Evolutionary conservation across 2,888 invertebrate genomes (phyloP).

Genomic region (Drosophila monieri): DNA sequence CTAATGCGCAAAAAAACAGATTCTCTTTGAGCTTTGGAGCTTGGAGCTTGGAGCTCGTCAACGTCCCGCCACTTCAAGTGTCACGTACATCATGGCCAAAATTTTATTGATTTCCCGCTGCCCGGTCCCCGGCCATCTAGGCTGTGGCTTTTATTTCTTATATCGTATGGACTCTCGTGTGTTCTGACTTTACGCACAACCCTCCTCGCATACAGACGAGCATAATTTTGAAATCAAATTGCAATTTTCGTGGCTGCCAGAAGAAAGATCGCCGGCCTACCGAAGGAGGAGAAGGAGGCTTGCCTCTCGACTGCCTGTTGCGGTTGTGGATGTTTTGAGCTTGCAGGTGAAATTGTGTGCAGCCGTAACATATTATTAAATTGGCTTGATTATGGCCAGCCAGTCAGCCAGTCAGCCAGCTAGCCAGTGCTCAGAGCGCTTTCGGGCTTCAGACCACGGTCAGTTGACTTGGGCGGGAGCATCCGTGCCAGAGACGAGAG

Average conservation of each 20-base stretch:
- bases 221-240: constrained; percentile 64
- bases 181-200: constrained; percentile 43
- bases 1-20: constrained; percentile 60
- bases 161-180: not conserved
- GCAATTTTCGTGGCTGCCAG: constrained; percentile 53
- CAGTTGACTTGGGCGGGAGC: constrained; percentile 48
- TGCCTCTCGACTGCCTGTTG: constrained; percentile 1
- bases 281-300: not conserved
- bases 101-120: constrained; percentile 12
- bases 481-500: constrained; percentile 11
- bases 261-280: constrained; percentile 35
- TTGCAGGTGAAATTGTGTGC: constrained; percentile 77
- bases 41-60: constrained; percentile 8
- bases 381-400: constrained; percentile 75
- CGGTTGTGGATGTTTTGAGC: constrained; percentile 11
- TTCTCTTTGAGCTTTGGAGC: constrained; percentile 39
- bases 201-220: constrained; percentile 42
- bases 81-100: constrained; percentile 39
- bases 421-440: constrained; percentile 28
- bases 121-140: not conserved
- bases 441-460: constrained; percentile 11
- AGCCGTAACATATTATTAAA: constrained; percentile 76
- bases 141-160: constrained; percentile 22
- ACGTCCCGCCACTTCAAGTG: constrained; percentile 23
- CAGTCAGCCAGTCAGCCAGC: constrained; percentile 50